These are phyloP conservation scores for Naso thynnoides DNA, from an alignment of 2,797 vertebrate species.

Conservation along the genomic window DNA sequence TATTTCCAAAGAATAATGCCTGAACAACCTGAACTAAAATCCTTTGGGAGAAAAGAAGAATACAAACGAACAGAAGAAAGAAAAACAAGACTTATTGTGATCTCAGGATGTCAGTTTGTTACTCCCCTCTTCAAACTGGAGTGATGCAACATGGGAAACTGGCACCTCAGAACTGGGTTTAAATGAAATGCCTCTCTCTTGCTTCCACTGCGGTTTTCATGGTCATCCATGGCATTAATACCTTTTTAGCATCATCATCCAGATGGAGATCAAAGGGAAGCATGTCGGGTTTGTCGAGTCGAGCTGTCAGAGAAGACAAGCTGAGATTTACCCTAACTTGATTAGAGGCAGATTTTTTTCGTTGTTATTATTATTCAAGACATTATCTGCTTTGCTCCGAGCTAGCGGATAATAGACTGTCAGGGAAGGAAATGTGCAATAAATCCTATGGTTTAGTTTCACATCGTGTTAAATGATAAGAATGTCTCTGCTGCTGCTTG, in stretches of 20 bases:
- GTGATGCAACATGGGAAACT: conserved; percentile 48
- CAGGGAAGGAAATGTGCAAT: conserved; percentile 3
- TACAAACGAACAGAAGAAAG: conserved; percentile 1
- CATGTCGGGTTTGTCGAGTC: conserved; percentile 30
- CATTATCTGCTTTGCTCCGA: conserved; percentile 38
- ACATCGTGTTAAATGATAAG: not conserved
- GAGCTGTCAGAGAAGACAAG: conserved; percentile 57
- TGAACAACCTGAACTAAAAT: conserved; percentile 13
- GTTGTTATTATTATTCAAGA: conserved; percentile 60
- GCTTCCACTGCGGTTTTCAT: conserved; percentile 31
- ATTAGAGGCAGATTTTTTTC: conserved; percentile 44
- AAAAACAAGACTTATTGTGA: not conserved
- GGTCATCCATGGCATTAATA: conserved; percentile 32
- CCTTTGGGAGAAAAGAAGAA: conserved; percentile 4
- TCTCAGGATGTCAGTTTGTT: conserved; percentile 27
- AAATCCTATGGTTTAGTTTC: conserved; percentile 1
- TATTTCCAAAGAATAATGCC: conserved; percentile 22
- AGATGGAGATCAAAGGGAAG: conserved; percentile 52
- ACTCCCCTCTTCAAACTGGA: conserved; percentile 21
- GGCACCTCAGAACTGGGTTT: conserved; percentile 35
- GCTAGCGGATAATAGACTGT: conserved; percentile 62
- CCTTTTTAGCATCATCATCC: conserved; percentile 54
- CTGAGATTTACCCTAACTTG: conserved; percentile 55
- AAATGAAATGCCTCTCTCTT: conserved; percentile 38
- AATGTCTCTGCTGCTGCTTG: conserved; percentile 1